Evolutionary conservation across 2,797 vertebrate genomes (phyloP).

Genomic region (Orientallactaga sibirica): DNA sequence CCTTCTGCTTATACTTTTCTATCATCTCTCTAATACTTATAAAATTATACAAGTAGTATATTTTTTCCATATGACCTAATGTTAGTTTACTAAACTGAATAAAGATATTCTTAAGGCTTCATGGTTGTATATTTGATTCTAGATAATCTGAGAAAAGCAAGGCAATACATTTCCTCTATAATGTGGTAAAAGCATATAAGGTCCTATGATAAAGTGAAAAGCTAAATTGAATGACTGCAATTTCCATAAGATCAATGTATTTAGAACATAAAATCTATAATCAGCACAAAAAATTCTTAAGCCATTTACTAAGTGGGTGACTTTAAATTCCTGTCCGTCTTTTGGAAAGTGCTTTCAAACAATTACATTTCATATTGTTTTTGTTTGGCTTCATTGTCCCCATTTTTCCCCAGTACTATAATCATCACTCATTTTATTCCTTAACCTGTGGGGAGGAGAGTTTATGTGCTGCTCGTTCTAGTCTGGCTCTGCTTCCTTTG

Average conservation of each 20-base stretch:
- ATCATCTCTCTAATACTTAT: conserved; percentile 28
- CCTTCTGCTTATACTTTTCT: not conserved
- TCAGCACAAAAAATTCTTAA: conserved; percentile 26
- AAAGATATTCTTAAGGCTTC: not conserved
- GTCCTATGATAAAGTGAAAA: conserved; percentile 23
- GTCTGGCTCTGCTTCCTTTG: conserved; percentile 1
- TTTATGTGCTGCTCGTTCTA: not conserved
- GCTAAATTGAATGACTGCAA: not conserved
- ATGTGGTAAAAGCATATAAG: not conserved
- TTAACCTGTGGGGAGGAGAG: conserved; percentile 24
- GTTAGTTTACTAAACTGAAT: not conserved
- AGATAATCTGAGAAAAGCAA: not conserved
- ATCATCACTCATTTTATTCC: conserved; percentile 45
- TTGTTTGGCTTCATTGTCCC: not conserved
- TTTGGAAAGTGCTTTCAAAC: not conserved
- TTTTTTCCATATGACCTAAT: not conserved
- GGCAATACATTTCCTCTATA: not conserved
- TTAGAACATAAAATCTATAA: not conserved
- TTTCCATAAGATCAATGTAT: conserved; percentile 1
- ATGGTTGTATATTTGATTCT: not conserved
- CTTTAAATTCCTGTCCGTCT: not conserved
- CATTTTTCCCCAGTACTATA: not conserved
- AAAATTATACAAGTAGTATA: not conserved
- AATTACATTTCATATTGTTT: conserved; percentile 1
- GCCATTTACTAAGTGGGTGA: not conserved